Percentiles rank a stretch among this genome's conserved stretches.
These are phyloP conservation scores for Novumbra hubbsi DNA, from an alignment of 2,797 vertebrate species.

Conservation along the genomic window DNA sequence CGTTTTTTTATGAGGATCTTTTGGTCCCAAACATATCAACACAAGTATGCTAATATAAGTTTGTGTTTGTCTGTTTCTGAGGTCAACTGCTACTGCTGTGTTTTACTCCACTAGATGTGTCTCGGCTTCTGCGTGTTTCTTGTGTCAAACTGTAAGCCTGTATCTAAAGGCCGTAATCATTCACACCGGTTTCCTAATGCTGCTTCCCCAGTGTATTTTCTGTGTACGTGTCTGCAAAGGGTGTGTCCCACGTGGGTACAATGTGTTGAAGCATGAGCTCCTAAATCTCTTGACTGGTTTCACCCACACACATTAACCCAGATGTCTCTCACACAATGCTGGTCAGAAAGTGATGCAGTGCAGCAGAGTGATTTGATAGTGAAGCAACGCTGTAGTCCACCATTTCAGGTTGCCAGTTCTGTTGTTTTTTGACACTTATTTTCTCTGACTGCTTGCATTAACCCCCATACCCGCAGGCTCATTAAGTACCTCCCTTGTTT, in stretches of 20 bases:
- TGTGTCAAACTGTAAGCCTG: slow-evolving; percentile 23
- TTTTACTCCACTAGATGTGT: slow-evolving; percentile 39
- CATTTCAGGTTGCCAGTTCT: slow-evolving; percentile 36
- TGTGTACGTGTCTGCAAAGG: slow-evolving; percentile 41
- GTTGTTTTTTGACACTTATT: slow-evolving; percentile 16
- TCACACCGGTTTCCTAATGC: slow-evolving; percentile 54
- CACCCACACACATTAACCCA: slow-evolving; percentile 52
- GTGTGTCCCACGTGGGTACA: slow-evolving; percentile 36
- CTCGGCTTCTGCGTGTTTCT: slow-evolving; percentile 2
- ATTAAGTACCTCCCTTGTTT: slow-evolving; percentile 38
- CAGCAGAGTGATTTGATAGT: slow-evolving; percentile 48
- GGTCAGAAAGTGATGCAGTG: background rate
- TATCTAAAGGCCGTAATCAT: slow-evolving; percentile 54
- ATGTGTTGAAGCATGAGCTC: slow-evolving; percentile 22
- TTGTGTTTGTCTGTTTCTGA: slow-evolving; percentile 11
- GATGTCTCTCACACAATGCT: slow-evolving; percentile 6
- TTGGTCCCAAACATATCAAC: background rate
- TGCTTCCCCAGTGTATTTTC: slow-evolving; percentile 29
- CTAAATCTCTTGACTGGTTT: slow-evolving; percentile 31
- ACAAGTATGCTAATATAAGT: slow-evolving; percentile 18
- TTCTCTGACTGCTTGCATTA: slow-evolving; percentile 49
- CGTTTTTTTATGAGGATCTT: no score
- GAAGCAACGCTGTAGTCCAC: slow-evolving; percentile 56
- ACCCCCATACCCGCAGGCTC: slow-evolving; percentile 57
- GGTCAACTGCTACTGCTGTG: slow-evolving; percentile 37